A percentile compares a stretch with the other conserved stretches of the same genome.
Conservation (phyloP, 2,888 invertebrate genomes). For the Philereme vetulata region DNA sequence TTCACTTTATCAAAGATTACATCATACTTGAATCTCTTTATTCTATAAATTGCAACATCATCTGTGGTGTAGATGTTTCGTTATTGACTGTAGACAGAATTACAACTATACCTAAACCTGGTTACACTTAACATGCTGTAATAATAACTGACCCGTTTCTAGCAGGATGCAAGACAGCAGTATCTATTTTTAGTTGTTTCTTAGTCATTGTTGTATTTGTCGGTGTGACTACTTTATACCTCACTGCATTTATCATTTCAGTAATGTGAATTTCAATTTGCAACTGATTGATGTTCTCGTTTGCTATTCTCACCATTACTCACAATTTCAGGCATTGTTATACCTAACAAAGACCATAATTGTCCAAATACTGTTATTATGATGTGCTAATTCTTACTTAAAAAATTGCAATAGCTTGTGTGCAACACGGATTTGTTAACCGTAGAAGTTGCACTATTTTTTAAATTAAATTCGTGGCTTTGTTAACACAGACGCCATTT, state of each 20-base stretch:
- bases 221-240: neutral
- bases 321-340: neutral
- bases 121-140: constrained; percentile 39
- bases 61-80: constrained; percentile 9
- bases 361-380: neutral
- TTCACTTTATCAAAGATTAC: constrained; percentile 10
- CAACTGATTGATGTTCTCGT: neutral
- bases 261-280: neutral
- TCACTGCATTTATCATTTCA: neutral
- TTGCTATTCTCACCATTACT: too few relatives aligned
- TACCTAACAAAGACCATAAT: neutral
- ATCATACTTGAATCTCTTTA: constrained; percentile 1
- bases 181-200: constrained; percentile 53
- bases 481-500: too few relatives aligned
- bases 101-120: constrained; percentile 29
- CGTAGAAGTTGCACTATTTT: too few relatives aligned
- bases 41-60: constrained; percentile 5
- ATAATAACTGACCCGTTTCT: constrained; percentile 62
- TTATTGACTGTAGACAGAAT: constrained; percentile 21
- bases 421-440: too few relatives aligned
- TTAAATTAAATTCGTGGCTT: too few relatives aligned
- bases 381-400: too few relatives aligned
- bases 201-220: constrained; percentile 52
- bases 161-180: constrained; percentile 54
- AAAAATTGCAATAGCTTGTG: too few relatives aligned